Base-by-base conservation (phyloP, 2,888 invertebrate genomes). In the Ophion obscuratus region DNA sequence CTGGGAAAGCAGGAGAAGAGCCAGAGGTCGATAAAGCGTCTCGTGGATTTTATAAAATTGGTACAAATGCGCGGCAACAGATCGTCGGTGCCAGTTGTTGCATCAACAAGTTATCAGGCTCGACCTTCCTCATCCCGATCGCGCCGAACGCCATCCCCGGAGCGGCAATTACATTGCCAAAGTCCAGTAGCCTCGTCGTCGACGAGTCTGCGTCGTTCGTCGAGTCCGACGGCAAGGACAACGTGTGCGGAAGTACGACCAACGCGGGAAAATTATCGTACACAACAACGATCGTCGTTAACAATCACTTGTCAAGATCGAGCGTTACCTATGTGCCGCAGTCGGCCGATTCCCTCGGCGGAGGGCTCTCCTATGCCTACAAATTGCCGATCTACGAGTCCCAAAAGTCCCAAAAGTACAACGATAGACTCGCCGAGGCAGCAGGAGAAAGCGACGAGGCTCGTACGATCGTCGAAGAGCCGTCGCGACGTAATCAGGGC, bases 121-220 rank as follows among this genome's bases (percentile, higher is more conserved):
- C 93, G 75, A 92, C 93, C 88, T 92, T 93, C 90, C 92, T 93
- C 91, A 92, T 93, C 92, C 93, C 94, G 86, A 91, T 94, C 91
- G 87, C 91, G 85, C 77, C 92, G 61, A 89, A 88, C 87, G 81
- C 88, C 81, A 81, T 90, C 90, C 44, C 90, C 89, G n/a, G 79
- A 73, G 20, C 91, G 61, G 74, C 87, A 24, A 53, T 70, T 31
- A 74, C 82, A 5, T 44, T 77, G 66, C 53, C 70, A 70, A 71
- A 78, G 79, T 47, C 79, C 71, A 71, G 70, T n/a, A 14, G 20
- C 47, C 36, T 71, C 61, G 24, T 64, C 85, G n/a, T 73, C 73
- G 73, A 88, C 73, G 57, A 75, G 44, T 27, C 87, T 47, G 31
- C 73, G 75, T 59, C 67, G 85, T 57, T 83, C 85, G 5, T 77